Evolutionary conservation across 2,113 vertebrate species (phyloP), one percentile per base, ranked within the genome.

Genomic region (Arizona elegans): DNA sequence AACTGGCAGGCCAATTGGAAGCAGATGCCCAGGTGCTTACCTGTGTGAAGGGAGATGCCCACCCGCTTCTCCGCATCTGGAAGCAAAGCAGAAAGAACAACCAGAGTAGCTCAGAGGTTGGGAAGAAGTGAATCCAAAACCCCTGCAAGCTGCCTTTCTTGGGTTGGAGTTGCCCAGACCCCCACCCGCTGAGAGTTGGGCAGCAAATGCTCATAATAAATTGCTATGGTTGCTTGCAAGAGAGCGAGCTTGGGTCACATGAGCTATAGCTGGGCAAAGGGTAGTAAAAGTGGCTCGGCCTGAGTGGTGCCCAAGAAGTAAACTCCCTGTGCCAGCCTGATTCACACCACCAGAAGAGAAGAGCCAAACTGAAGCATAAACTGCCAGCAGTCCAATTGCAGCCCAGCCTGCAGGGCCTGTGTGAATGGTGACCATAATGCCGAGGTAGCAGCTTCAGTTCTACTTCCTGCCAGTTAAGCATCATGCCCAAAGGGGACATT

Each of bases 21-120:
- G 89, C 89, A 9, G 23, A 12, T 29, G 43, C 8, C 7, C 24
- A 29, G 50, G 10, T 9, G 24, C 75, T 91, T 90, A 96, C 97
- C 97, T 92, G 96, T 89, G 0, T 95, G 95, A 90, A 97, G 94
- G 7, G 96, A 93, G 90, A 93, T 93, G 47, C 90, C 92, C 86
- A 90, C 59, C 10, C 92, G 95, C 91, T 88, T 90, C 43, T 93
- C 95, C 91, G 92, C 47, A 93, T 15, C 92, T 92, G 92, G 55
- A 52, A 65, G 89, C 54, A 38, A 87, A 93, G 52, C 23, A 59
- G 2, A 29, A 13, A 23, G 24, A 7, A 24, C 4, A 12, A n/a
- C 17, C 75, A 43, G 75, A 81, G 17, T 1, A 43, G 75, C 75
- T 81, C 75, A 81, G 75, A 38, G 33, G 17, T 43, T 81, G 75